Base-by-base conservation (phyloP, 2,888 invertebrate species). In the Empis stercorea region DNA sequence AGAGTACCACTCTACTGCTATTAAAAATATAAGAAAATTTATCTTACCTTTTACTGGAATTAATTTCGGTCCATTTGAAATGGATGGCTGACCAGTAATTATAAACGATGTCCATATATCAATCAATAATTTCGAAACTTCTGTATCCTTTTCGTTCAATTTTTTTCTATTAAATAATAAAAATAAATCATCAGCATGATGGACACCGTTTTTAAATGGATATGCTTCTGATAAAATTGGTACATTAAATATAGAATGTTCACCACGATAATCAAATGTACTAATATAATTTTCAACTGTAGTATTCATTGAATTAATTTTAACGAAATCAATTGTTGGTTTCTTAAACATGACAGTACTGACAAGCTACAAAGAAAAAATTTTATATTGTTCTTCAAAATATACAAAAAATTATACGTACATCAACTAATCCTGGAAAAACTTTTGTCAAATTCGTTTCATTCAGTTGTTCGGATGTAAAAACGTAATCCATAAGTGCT, bases 151-250 rank as follows among this genome's bases (percentile, higher is more conserved):
- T 2, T 51, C 55, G 48, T 64, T 65, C 20, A 73, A 54, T 1
- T 53, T 48, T 10, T 62, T 57, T 32, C 54, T 52, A 30, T 59
- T 56, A 58, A 77, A 79, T n/a, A 78, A 54, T 55, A 78, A 75
- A n/a, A 76, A 70, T 23, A 76, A 66, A 50, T 79, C 78, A 54
- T 79, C 73, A 1, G 76, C 76, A 57, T 79, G 78, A 52, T 76
- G 74, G 2, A 73, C 72, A 3, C 77, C 73, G 4, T 71, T 72
- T 48, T 69, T 61, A 48, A 73, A 73, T 0, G 72, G 72, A 58
- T 71, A 71, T 30, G 67, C 66, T 0, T 59, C 54, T 32, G 65
- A 64, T 42, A 64, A 63, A 7, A 63, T 61, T 36, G 67, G 71
- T 55, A 70, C 72, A 2, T 70, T 67, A 57, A 72, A 70, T n/a